A percentile compares a stretch with the other conserved stretches of the same genome.
Evolutionary conservation across 2,113 vertebrate species (phyloP).

Genomic region (Zosterops borbonicus): DNA sequence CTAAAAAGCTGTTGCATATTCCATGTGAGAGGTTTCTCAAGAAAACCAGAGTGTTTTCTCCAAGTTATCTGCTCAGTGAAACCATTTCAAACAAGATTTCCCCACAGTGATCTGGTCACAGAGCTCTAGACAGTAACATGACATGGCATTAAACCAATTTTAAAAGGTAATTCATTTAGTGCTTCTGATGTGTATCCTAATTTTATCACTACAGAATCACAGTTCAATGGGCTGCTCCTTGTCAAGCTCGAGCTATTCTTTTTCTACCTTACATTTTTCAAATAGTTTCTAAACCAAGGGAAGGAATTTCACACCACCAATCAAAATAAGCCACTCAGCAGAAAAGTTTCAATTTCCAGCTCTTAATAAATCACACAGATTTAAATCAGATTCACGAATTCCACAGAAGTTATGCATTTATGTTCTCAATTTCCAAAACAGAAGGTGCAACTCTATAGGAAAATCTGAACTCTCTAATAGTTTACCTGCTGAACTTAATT

Average conservation of each 20-base stretch:
- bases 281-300: conserved; percentile 1
- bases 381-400: conserved; percentile 25
- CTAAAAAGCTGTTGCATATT: background rate
- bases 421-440: conserved; percentile 28
- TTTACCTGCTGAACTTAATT: conserved; percentile 31
- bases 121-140: background rate
- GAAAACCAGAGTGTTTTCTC: background rate
- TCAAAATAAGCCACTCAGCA: conserved; percentile 32
- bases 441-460: background rate
- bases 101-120: background rate
- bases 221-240: background rate
- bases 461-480: conserved; percentile 18
- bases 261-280: background rate
- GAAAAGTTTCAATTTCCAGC: conserved; percentile 44
- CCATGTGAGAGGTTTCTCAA: background rate
- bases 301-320: conserved; percentile 22
- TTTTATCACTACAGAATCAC: background rate
- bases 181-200: background rate
- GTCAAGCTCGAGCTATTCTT: background rate
- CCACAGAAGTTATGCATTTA: background rate
- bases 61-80: background rate
- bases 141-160: background rate
- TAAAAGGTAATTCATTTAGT: background rate
- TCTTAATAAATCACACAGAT: conserved; percentile 35
- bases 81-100: background rate